Evolutionary conservation across 1,140 invertebrate species (phyloP).

Genomic region (Brachionus angularis): DNA sequence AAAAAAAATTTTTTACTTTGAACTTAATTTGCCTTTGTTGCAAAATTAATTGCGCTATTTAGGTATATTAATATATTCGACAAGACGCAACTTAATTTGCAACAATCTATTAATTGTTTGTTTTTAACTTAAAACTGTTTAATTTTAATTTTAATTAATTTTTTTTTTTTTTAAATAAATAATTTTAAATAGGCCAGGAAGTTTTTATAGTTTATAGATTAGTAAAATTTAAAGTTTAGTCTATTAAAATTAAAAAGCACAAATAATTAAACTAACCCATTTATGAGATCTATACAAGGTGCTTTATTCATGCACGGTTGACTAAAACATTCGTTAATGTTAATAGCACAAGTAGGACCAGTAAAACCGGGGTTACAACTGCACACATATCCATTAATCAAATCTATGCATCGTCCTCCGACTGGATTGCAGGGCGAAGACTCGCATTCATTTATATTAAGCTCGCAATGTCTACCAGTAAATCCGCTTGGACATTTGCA

Average conservation of each 20-base stretch:
- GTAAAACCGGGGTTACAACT: conserved; percentile 45
- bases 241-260: too few relatives aligned
- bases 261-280: background rate
- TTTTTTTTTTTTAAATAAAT: too few relatives aligned
- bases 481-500: conserved; percentile 61
- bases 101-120: too few relatives aligned
- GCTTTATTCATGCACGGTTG: conserved; percentile 2
- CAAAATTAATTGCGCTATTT: too few relatives aligned
- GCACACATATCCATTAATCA: conserved; percentile 48
- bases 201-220: too few relatives aligned
- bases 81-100: too few relatives aligned
- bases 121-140: too few relatives aligned
- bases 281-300: conserved; percentile 29
- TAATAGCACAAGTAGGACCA: conserved; percentile 45
- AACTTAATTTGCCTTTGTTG: too few relatives aligned
- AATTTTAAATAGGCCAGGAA: too few relatives aligned
- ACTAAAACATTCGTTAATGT: conserved; percentile 36
- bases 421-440: conserved; percentile 70
- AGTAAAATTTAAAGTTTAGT: too few relatives aligned
- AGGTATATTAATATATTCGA: too few relatives aligned
- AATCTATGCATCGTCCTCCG: conserved; percentile 49
- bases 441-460: conserved; percentile 71
- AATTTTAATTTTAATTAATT: too few relatives aligned
- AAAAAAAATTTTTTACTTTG: background rate
- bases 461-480: conserved; percentile 73